Base-by-base conservation (phyloP, 2,113 vertebrate genomes). In the Ranitomeya imitator region DNA sequence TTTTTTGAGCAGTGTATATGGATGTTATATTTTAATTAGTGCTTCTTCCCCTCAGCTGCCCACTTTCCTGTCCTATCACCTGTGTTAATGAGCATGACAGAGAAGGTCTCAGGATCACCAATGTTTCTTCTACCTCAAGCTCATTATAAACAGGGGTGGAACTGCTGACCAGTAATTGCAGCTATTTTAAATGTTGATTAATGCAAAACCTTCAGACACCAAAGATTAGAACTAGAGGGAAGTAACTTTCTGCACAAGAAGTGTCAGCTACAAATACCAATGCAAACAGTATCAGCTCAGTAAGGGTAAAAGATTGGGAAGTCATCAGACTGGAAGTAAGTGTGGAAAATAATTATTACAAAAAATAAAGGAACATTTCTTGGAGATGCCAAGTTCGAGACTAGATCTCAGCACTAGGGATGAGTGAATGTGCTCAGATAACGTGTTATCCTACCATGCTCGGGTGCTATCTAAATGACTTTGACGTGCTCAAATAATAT, bases 61-160 rank as follows among this genome's bases (percentile, higher is more conserved):
- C 45, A 18, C 63, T 26, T 16, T 54, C 23, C 37, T 83, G 3
- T 55, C 55, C 60, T 67, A 71, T 19, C 21, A 18, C 16, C 26
- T 0, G 12, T 18, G 63, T 16, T 71, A 69, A 69, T 55, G 45
- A 67, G 61, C 21, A 2, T 13, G 51, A 21, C 26, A 23, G 61
- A 69, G 7, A 71, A 55, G 82, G 63, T 26, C 63, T 55, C 4
- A 4, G 0, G 63, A 23, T 84, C 19, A 14, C 1, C 11, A 13
- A 2, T 0, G 11, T 26, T 51, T 83, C 63, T 26, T 13, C 82
- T 7, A 7, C 63, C 82, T 54, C 11, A 2, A 15, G 21, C 13
- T 69, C 37, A 84, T 84, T 84, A 84, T 18, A 69, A 9, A 55
- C 21, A 21, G 45, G 63, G 81, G 82, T 23, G 82, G 21, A 55